Conservation (phyloP, 2,797 vertebrate species). For the Alauda arvensis region DNA sequence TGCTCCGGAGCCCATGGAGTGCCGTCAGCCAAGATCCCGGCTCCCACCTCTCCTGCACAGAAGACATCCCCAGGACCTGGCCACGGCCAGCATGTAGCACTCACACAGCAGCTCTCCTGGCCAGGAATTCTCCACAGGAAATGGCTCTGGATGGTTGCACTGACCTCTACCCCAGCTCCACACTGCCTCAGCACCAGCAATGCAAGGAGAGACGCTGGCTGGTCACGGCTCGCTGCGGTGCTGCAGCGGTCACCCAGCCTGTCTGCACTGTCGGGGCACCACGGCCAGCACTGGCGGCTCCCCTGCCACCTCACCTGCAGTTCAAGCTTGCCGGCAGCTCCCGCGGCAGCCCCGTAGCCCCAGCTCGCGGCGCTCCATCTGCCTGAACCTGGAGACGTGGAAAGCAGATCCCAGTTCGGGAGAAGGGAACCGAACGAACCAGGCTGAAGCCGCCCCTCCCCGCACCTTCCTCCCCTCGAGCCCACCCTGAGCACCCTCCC, state of each 20-base stretch:
- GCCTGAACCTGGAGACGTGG: neutral
- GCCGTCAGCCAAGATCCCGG: neutral
- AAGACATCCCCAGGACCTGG: neutral
- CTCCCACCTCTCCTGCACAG: neutral
- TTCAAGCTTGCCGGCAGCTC: neutral
- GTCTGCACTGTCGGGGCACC: neutral
- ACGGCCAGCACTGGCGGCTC: neutral
- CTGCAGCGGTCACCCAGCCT: neutral
- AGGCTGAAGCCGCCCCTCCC: neutral
- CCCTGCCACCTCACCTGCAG: neutral
- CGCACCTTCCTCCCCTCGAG: neutral
- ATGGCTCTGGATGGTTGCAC: neutral
- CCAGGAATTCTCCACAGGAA: neutral
- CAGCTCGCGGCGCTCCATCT: neutral
- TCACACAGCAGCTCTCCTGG: neutral
- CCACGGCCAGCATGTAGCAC: neutral
- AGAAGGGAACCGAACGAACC: neutral
- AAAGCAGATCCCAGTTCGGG: neutral
- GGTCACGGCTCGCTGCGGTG: neutral
- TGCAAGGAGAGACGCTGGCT: slow-evolving; percentile 15
- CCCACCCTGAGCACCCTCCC: neutral
- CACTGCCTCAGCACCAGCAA: slow-evolving; percentile 53
- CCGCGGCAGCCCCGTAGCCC: neutral
- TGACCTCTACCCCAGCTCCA: neutral
- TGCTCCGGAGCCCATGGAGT: neutral